Base-by-base conservation (phyloP, 2,888 invertebrate species). In the Hartigia nigra region DNA sequence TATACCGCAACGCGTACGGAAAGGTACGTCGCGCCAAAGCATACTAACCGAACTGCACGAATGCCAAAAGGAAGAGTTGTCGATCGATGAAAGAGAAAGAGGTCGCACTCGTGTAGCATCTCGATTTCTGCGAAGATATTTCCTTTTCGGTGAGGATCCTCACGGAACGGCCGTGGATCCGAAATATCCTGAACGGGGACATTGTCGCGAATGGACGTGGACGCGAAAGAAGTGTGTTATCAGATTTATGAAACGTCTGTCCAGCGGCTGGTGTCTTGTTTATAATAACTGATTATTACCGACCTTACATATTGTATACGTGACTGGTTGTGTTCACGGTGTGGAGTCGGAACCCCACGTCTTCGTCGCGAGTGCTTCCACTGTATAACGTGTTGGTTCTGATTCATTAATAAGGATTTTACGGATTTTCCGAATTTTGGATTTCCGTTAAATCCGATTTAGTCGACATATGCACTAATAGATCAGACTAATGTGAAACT, bases 1-100 rank as follows among this genome's bases (percentile, higher is more conserved):
- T 76, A 78, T 81, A 81, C 83, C 69, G 84, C 84, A 83, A 76
- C 83, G 84, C 79, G 84, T 80, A 79, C 77, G 74, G 79, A 76
- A 74, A 74, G 81, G 82, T 84, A 78, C 84, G 86, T 72, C 55
- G 72, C 31, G 12, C 12, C 34, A 72, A n/a, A 31, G 72, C 72
- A 14, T 31, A 31, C 72, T 72, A 72, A 9, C 23, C 55, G 55
- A 55, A 9, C 55, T 55, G 9, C 31, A 31, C 72, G 72, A 72
- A 72, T 72, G 72, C 31, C 12, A 14, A 55, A 72, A 72, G 32
- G 72, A 72, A 31, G 32, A 72, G 72, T 31, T 32, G 72, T 72
- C 72, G 72, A 34, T 72, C 72, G 72, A 72, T 72, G 55, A 55
- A 23, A 55, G 23, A 55, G 23, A 55, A 39, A 55, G 55, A 23